Evolutionary conservation across 2,888 invertebrate species (phyloP).

Genomic region (Clitarchus hookeri): DNA sequence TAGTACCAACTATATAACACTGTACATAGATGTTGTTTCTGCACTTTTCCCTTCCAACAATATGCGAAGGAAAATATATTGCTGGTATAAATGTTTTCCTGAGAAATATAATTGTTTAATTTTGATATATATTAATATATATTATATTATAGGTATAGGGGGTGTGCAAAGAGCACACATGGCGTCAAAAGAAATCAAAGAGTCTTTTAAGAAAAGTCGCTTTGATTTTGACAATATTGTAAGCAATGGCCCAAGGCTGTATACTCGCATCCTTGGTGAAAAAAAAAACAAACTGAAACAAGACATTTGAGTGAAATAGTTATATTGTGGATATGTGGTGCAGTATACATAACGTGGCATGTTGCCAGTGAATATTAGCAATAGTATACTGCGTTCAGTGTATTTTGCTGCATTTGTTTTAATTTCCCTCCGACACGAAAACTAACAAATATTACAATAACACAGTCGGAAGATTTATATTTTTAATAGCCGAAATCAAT

Average conservation of each 20-base stretch:
- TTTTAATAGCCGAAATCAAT: too few relatives aligned
- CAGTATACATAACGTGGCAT: background rate
- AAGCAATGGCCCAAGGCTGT: background rate
- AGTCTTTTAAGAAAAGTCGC: background rate
- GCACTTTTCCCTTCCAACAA: background rate
- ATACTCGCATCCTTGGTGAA: background rate
- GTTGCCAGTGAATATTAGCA: too few relatives aligned
- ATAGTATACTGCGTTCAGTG: too few relatives aligned
- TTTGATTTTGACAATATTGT: background rate
- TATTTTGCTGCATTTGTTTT: too few relatives aligned
- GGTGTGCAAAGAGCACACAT: background rate
- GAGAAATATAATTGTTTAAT: constrained; percentile 23
- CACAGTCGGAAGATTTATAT: too few relatives aligned
- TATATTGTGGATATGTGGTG: background rate
- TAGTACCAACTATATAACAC: background rate
- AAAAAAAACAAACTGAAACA: background rate
- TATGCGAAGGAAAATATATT: background rate
- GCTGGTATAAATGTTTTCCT: constrained; percentile 15
- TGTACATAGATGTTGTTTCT: background rate
- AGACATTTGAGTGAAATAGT: background rate
- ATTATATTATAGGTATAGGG: constrained; percentile 18
- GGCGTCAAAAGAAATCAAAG: constrained; percentile 5
- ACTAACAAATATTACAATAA: too few relatives aligned
- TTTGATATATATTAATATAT: constrained; percentile 25
- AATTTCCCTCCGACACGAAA: too few relatives aligned